Evolutionary conservation across 2,888 invertebrate genomes (phyloP).

Genomic region (Cerceris rybyensis): DNA sequence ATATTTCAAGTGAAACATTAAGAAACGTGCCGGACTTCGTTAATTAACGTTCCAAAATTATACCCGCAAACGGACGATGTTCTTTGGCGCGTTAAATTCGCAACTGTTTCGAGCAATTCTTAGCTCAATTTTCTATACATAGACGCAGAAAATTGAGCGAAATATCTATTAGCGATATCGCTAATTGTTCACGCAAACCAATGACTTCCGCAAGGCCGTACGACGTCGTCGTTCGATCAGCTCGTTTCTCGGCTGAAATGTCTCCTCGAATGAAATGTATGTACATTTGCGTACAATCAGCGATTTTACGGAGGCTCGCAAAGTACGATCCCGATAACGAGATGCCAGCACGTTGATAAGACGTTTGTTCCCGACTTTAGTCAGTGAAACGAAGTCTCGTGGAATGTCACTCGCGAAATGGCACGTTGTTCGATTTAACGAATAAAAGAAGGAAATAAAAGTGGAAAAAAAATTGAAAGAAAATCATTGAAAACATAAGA

Average conservation of each 20-base stretch:
- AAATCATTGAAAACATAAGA: neutral
- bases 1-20: too few species aligned
- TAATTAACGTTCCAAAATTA: too few species aligned
- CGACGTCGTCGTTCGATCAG: neutral
- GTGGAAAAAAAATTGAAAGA: neutral
- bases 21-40: too few species aligned
- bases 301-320: constrained; percentile 64
- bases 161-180: neutral
- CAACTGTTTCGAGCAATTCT: too few species aligned
- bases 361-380: constrained; percentile 45
- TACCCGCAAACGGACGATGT: too few species aligned
- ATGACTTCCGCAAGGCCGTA: neutral
- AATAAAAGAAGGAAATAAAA: neutral
- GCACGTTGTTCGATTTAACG: neutral
- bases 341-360: constrained; percentile 64
- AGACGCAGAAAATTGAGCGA: neutral
- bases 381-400: constrained; percentile 48
- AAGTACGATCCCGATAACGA: constrained; percentile 69
- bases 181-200: neutral
- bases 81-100: too few species aligned
- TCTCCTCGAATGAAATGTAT: too few species aligned
- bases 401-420: constrained; percentile 1
- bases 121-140: too few species aligned
- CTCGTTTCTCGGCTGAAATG: constrained; percentile 21
- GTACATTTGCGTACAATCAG: constrained; percentile 56